Percentiles rank a stretch among this genome's conserved stretches.
These are phyloP conservation scores for Nezara viridula DNA, from an alignment of 2,888 invertebrate species.

Conservation along the genomic window DNA sequence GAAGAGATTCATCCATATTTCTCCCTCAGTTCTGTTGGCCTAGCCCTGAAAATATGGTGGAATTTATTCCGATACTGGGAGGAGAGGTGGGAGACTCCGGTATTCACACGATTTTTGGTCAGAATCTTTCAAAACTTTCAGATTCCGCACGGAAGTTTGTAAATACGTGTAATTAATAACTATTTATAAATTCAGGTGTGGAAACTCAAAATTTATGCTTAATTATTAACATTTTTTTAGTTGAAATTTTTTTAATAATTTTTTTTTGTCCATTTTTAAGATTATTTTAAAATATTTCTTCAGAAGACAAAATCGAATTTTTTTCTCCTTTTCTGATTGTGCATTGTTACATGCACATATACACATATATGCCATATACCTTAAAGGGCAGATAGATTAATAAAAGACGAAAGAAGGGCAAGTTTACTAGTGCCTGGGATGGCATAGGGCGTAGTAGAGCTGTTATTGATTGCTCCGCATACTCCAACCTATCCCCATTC, in stretches of 20 bases:
- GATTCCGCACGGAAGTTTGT: background rate
- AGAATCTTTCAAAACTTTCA: background rate
- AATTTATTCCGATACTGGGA: background rate
- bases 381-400: background rate
- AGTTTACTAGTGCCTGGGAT: constrained; percentile 8
- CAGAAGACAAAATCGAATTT: too few species aligned
- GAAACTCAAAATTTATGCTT: too few species aligned
- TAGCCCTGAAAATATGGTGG: constrained; percentile 3
- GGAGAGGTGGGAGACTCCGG: background rate
- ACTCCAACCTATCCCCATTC: constrained; percentile 47
- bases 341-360: background rate
- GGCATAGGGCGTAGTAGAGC: constrained; percentile 43
- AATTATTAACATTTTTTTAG: too few species aligned
- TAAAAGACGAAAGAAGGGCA: background rate
- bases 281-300: too few species aligned
- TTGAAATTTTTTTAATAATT: too few species aligned
- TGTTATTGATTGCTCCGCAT: constrained; percentile 35
- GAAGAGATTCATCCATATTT: constrained; percentile 28
- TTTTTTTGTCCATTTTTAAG: too few species aligned
- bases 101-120: background rate
- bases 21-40: background rate
- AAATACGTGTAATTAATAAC: background rate
- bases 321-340: background rate
- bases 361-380: background rate
- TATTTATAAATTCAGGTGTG: too few species aligned